Evolutionary conservation across 2,888 invertebrate genomes (phyloP).

Genomic region (Temnothorax unifasciatus): DNA sequence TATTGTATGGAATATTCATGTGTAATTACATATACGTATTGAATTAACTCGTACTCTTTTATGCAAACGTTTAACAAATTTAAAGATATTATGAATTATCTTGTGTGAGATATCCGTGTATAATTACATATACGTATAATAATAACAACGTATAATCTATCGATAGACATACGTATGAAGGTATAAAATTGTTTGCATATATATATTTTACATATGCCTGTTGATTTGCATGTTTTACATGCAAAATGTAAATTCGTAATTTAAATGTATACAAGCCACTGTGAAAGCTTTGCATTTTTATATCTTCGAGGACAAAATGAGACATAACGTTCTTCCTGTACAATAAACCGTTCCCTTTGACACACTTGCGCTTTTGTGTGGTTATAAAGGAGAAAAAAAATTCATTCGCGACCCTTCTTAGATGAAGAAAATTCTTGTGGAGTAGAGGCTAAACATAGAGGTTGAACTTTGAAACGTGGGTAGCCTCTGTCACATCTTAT

Average conservation of each 20-base stretch:
- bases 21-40: neutral
- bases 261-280: conserved; percentile 46
- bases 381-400: neutral
- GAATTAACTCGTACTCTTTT: neutral
- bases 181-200: conserved; percentile 29
- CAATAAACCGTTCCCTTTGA: conserved; percentile 30
- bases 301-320: conserved; percentile 29
- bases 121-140: neutral
- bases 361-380: neutral
- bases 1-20: neutral
- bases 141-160: conserved; percentile 1
- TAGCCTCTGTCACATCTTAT: neutral
- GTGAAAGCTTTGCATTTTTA: conserved; percentile 29
- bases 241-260: conserved; percentile 33
- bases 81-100: neutral
- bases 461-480: neutral
- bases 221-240: conserved; percentile 34
- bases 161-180: neutral
- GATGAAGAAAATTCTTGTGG: neutral
- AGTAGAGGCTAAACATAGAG: neutral
- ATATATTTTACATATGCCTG: conserved; percentile 4
- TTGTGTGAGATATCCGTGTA: neutral
- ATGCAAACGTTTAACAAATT: neutral
- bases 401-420: neutral
- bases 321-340: conserved; percentile 6